These are phyloP conservation scores for Steinernema khuongi DNA, from an alignment of 1,140 invertebrate species.

Conservation along the genomic window DNA sequence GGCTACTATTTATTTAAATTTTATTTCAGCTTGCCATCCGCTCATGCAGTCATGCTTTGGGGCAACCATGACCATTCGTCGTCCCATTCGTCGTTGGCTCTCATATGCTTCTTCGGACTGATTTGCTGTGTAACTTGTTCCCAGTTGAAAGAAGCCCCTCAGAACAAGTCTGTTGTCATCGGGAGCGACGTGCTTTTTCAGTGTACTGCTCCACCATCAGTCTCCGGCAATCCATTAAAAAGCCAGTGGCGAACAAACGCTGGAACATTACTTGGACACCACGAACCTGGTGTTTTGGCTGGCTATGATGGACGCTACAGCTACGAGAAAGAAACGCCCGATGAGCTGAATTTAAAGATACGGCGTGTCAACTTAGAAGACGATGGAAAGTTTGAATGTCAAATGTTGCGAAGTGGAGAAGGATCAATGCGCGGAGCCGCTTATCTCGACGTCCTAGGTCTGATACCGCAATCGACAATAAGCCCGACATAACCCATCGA, in stretches of 20 bases:
- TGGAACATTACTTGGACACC: constrained; percentile 31
- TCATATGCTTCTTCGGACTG: no score
- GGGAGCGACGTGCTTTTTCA: constrained; percentile 27
- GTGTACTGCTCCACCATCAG: constrained; percentile 26
- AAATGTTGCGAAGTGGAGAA: constrained; percentile 35
- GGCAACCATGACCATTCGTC: neutral
- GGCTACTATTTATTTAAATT: neutral
- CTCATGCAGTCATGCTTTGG: neutral
- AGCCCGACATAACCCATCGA: no score
- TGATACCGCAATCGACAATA: neutral
- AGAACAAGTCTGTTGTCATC: constrained; percentile 25
- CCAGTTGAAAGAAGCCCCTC: constrained; percentile 13
- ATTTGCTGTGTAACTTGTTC: neutral
- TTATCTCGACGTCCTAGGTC: constrained; percentile 34
- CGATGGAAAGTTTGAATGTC: constrained; percentile 41
- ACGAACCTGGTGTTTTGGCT: constrained; percentile 32
- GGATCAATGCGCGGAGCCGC: constrained; percentile 33
- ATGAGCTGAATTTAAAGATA: constrained; percentile 34
- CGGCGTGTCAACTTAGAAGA: constrained; percentile 34
- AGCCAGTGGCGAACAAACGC: constrained; percentile 37
- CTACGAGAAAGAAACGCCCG: constrained; percentile 35
- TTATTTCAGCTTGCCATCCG: neutral
- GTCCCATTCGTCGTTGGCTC: neutral
- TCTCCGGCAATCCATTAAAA: constrained; percentile 22
- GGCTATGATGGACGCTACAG: constrained; percentile 39